Conservation (phyloP, 2,888 invertebrate genomes). For the Ametastegia equiseti region DNA sequence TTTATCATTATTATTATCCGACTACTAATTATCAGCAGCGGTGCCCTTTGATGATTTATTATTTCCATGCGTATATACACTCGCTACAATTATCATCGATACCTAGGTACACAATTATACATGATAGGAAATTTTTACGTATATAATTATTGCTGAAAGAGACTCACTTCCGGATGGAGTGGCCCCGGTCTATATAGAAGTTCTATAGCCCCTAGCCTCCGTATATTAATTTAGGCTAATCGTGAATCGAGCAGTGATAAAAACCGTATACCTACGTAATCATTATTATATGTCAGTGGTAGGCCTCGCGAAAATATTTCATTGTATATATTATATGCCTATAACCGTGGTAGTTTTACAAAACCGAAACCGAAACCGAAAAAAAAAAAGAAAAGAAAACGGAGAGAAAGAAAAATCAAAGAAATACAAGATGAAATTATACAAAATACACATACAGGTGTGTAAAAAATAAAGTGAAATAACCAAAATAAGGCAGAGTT, state of each 20-base stretch:
- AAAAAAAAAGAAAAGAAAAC: not conserved
- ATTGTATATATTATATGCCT: not conserved
- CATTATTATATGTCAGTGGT: slow-evolving; percentile 58
- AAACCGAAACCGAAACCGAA: not conserved
- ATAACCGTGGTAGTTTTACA: not conserved
- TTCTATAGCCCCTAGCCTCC: too few relatives aligned
- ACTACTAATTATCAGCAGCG: not conserved
- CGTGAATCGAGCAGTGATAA: too few relatives aligned
- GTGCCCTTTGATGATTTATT: not conserved
- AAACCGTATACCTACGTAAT: too few relatives aligned
- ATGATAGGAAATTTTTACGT: too few relatives aligned
- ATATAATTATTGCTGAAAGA: not conserved
- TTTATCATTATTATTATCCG: not conserved
- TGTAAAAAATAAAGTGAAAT: not conserved
- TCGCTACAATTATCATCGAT: too few relatives aligned
- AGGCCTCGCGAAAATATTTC: slow-evolving; percentile 51
- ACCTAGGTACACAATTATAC: too few relatives aligned
- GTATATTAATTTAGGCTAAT: slow-evolving; percentile 2
- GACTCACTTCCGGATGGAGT: not conserved
- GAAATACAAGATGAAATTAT: not conserved
- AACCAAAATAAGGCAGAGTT: not conserved
- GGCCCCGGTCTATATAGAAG: slow-evolving; percentile 1
- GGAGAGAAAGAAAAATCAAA: not conserved
- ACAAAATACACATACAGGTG: not conserved
- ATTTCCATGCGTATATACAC: too few relatives aligned